These are phyloP conservation scores for Tipula unca DNA, from an alignment of 2,888 invertebrate genomes.

Conservation along the genomic window DNA sequence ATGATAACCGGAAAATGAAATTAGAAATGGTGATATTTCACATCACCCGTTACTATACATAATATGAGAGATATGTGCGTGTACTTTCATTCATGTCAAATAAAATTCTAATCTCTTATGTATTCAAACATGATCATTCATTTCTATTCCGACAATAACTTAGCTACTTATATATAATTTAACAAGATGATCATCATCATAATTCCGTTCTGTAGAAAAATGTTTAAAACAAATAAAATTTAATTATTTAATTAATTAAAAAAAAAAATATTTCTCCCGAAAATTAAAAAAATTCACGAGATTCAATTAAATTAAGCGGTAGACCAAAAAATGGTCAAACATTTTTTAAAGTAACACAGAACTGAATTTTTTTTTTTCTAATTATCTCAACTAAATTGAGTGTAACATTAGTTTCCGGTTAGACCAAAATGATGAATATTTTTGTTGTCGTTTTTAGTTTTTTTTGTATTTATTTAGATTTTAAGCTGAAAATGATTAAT, in stretches of 20 bases:
- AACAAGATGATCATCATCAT: background rate
- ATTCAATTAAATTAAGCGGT: background rate
- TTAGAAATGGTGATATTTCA: background rate
- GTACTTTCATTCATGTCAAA: background rate
- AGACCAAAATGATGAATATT: background rate
- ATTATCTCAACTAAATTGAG: conserved; percentile 14
- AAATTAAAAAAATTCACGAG: background rate
- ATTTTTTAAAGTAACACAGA: background rate
- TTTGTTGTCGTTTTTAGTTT: background rate
- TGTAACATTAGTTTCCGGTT: conserved; percentile 14
- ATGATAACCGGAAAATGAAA: background rate
- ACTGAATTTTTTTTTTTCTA: background rate
- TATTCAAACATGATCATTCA: no score
- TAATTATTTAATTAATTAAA: background rate
- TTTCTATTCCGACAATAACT: background rate
- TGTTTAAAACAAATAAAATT: background rate
- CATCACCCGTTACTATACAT: background rate
- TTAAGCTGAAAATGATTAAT: conserved; percentile 8
- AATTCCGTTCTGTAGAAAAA: background rate
- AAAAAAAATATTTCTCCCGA: background rate
- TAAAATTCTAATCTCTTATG: no score
- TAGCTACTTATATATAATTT: background rate
- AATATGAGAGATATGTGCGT: background rate
- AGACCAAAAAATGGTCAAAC: conserved; percentile 4
- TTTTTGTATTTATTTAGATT: background rate